Percentiles rank a stretch among this genome's conserved stretches.
Evolutionary conservation across 1,140 invertebrate genomes (phyloP).

Genomic region (Danaus melanippus): DNA sequence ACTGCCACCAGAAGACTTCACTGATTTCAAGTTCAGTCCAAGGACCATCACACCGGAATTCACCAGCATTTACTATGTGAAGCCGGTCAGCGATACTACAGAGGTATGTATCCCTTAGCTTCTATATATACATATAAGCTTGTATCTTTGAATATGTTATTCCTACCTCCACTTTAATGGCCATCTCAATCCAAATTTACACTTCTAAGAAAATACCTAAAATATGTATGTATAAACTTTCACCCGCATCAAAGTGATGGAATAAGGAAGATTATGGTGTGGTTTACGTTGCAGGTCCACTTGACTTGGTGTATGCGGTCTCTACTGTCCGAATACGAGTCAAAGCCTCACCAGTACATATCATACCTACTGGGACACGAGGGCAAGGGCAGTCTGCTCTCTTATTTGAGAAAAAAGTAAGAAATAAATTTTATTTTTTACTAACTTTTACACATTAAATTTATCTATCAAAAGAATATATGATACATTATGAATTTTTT

Average conservation of each 20-base stretch:
- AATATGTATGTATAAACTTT: too few species aligned
- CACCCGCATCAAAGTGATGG: too few species aligned
- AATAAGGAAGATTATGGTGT: background rate
- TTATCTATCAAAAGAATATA: too few species aligned
- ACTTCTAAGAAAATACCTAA: too few species aligned
- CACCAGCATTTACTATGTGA: conserved; percentile 83
- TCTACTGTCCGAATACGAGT: conserved; percentile 79
- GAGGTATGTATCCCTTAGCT: conserved; percentile 57
- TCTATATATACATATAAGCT: background rate
- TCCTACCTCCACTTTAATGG: too few species aligned
- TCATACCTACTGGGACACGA: conserved; percentile 90
- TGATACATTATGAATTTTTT: too few species aligned
- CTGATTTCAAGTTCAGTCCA: conserved; percentile 44
- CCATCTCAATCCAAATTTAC: too few species aligned
- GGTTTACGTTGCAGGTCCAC: conserved; percentile 73
- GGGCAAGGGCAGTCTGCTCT: conserved; percentile 88
- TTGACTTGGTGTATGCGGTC: conserved; percentile 88
- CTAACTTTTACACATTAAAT: too few species aligned
- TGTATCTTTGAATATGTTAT: too few species aligned
- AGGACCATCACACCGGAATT: conserved; percentile 73
- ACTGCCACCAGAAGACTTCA: conserved; percentile 75
- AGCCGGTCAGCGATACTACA: conserved; percentile 82
- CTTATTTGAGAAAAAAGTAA: conserved; percentile 84
- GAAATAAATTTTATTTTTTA: conserved; percentile 26
- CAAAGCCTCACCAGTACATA: conserved; percentile 85